Conservation (phyloP, 2,888 invertebrate species). For the Ochropacha duplaris region DNA sequence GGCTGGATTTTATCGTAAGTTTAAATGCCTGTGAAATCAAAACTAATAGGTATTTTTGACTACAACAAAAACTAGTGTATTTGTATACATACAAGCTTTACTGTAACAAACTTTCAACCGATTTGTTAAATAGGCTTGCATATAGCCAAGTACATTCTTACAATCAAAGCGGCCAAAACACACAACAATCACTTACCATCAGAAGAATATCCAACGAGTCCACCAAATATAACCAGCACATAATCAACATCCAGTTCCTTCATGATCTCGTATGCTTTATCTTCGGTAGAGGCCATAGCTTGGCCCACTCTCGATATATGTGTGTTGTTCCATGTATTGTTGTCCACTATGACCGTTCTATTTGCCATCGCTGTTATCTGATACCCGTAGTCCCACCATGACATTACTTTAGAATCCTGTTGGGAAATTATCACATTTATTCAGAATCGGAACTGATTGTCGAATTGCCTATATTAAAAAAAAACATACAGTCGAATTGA, state of each 20-base stretch:
- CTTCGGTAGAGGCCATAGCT: conserved; percentile 98
- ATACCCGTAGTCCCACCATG: conserved; percentile 99
- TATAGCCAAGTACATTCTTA: too few relatives aligned
- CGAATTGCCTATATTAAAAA: too few relatives aligned
- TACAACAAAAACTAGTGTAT: too few relatives aligned
- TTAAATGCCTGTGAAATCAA: too few relatives aligned
- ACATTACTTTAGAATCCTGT: conserved; percentile 97
- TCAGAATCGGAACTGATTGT: too few relatives aligned
- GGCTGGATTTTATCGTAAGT: too few relatives aligned
- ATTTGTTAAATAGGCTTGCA: too few relatives aligned
- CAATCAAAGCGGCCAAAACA: background rate
- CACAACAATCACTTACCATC: conserved; percentile 87
- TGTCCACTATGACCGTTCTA: conserved; percentile 98
- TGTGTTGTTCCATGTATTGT: conserved; percentile 99
- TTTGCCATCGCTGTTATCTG: conserved; percentile 99
- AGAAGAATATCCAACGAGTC: conserved; percentile 98
- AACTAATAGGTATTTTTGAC: too few relatives aligned
- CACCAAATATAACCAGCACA: conserved; percentile 98
- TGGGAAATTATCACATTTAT: background rate
- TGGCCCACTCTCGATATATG: conserved; percentile 99
- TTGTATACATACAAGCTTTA: too few relatives aligned
- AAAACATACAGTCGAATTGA: too few relatives aligned
- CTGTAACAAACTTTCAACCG: too few relatives aligned
- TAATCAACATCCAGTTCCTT: conserved; percentile 98
- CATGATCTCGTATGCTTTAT: conserved; percentile 99